Conservation (phyloP, 2,797 vertebrate species). For the Acanthornis magna region DNA sequence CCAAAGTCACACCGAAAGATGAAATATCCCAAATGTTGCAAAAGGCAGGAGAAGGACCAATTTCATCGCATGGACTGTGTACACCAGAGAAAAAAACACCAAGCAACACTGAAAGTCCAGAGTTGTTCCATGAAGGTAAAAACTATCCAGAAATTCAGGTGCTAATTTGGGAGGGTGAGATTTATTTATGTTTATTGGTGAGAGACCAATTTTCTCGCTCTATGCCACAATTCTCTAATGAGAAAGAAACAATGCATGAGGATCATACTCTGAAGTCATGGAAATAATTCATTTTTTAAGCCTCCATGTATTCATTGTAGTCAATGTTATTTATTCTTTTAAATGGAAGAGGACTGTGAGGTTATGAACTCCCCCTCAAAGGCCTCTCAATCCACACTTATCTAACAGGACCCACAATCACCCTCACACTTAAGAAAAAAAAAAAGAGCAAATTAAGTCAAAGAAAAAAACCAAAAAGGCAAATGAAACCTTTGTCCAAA, state of each 20-base stretch:
- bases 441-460: neutral
- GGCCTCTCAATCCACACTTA: neutral
- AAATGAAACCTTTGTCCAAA: neutral
- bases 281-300: neutral
- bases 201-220: neutral
- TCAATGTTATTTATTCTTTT: neutral
- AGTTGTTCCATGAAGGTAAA: neutral
- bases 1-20: neutral
- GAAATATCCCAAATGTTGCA: neutral
- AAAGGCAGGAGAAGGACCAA: neutral
- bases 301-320: neutral
- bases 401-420: neutral
- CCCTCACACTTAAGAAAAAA: neutral
- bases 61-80: fast-evolving
- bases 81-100: neutral
- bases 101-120: fast-evolving
- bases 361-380: neutral
- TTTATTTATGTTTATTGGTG: neutral
- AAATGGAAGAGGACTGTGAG: neutral
- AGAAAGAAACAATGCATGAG: neutral
- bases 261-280: neutral
- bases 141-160: neutral
- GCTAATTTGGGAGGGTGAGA: neutral
- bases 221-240: neutral
- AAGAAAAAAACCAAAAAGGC: neutral